A percentile compares a stretch with the other conserved stretches of the same genome.
These are phyloP conservation scores for Cairina moschata DNA, from an alignment of 2,113 vertebrate species.

Conservation along the genomic window DNA sequence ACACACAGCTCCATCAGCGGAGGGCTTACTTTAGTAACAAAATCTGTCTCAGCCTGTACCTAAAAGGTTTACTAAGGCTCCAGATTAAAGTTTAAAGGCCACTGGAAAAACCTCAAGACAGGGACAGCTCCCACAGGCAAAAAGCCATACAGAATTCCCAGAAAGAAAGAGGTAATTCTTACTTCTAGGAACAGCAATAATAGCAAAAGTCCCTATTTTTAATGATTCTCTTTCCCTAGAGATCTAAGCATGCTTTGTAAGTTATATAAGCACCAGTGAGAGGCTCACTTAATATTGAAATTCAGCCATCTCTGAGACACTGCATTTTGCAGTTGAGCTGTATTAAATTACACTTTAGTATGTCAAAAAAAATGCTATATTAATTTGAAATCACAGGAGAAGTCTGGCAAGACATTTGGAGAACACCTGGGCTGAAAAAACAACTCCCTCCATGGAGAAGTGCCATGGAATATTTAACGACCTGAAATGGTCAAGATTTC, in stretches of 20 bases:
- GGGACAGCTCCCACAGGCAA: not conserved
- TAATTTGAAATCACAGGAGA: slow-evolving; percentile 26
- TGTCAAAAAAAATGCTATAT: not conserved
- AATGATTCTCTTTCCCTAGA: not conserved
- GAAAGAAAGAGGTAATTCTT: slow-evolving; percentile 36
- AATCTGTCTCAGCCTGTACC: slow-evolving; percentile 33
- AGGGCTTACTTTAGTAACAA: slow-evolving; percentile 37
- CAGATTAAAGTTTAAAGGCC: slow-evolving; percentile 46
- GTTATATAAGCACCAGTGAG: not conserved
- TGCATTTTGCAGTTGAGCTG: not conserved
- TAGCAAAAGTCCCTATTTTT: not conserved
- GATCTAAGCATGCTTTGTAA: not conserved
- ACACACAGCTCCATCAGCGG: slow-evolving; percentile 24
- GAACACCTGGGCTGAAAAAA: not conserved
- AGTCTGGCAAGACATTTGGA: slow-evolving; percentile 7
- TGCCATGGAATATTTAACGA: not conserved
- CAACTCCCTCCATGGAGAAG: not conserved
- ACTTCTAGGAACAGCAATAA: slow-evolving; percentile 10
- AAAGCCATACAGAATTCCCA: slow-evolving; percentile 18
- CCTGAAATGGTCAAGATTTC: not conserved
- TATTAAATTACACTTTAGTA: slow-evolving; percentile 14
- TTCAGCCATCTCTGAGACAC: not conserved
- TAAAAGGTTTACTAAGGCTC: slow-evolving; percentile 45
- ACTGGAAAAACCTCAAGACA: slow-evolving; percentile 15
- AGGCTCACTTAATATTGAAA: not conserved